Conservation (phyloP, 2,888 invertebrate genomes). For the Notodonta dromedarius region DNA sequence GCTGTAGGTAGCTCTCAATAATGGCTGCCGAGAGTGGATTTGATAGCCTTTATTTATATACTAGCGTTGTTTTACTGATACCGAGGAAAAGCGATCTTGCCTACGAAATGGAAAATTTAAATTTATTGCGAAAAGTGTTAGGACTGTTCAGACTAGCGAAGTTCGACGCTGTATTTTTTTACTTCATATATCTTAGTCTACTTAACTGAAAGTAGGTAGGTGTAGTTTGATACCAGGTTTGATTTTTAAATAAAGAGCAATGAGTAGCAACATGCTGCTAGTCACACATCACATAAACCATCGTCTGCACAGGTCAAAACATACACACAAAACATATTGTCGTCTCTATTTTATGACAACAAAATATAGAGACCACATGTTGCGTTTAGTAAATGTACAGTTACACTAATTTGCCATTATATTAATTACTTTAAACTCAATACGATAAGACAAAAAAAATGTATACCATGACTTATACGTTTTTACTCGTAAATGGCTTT, state of each 20-base stretch:
- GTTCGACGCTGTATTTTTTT: too few relatives aligned
- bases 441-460: background rate
- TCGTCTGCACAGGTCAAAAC: too few relatives aligned
- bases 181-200: too few relatives aligned
- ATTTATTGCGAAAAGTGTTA: constrained; percentile 1
- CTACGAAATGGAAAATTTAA: constrained; percentile 16
- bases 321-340: too few relatives aligned
- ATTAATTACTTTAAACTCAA: background rate
- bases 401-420: background rate
- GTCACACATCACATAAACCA: too few relatives aligned
- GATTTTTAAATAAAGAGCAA: background rate
- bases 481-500: background rate
- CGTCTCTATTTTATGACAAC: too few relatives aligned
- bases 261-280: too few relatives aligned
- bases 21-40: constrained; percentile 30
- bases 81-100: constrained; percentile 14
- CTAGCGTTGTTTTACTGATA: constrained; percentile 21
- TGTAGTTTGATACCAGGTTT: too few relatives aligned
- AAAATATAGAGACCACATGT: too few relatives aligned
- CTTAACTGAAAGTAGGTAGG: too few relatives aligned
- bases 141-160: too few relatives aligned
- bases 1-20: constrained; percentile 40
- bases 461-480: background rate
- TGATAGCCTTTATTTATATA: constrained; percentile 31
- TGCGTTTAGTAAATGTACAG: background rate